These are phyloP conservation scores for Trachymyrmex cornetzi DNA, from an alignment of 1,140 invertebrate species.

Conservation along the genomic window DNA sequence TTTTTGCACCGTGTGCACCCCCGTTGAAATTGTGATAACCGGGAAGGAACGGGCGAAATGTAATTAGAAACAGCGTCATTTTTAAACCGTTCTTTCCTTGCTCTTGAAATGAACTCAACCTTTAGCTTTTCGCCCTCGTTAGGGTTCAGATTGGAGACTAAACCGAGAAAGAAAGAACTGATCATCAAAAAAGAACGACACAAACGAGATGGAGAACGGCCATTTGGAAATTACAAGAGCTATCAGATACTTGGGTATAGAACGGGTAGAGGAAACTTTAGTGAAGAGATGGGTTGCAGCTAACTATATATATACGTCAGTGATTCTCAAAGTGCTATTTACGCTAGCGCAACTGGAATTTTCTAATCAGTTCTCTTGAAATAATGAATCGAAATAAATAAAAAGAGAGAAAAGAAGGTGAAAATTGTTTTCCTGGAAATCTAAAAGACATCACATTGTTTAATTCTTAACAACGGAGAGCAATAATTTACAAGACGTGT, in stretches of 20 bases:
- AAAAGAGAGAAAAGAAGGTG: not conserved
- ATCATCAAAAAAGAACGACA: slow-evolving; percentile 38
- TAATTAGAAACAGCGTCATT: slow-evolving; percentile 74
- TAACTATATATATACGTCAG: slow-evolving; percentile 21
- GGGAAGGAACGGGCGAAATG: slow-evolving; percentile 61
- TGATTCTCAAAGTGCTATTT: slow-evolving; percentile 31
- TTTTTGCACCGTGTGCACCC: not conserved
- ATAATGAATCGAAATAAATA: no score
- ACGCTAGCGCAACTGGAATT: not conserved
- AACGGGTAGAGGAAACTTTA: slow-evolving; percentile 56
- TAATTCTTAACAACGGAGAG: not conserved
- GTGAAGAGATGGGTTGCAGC: slow-evolving; percentile 6
- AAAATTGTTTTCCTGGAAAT: not conserved
- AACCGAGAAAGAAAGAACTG: not conserved
- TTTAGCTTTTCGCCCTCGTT: slow-evolving; percentile 22
- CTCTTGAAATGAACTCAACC: not conserved
- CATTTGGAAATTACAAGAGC: slow-evolving; percentile 63
- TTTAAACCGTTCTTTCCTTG: slow-evolving; percentile 50
- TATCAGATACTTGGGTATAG: slow-evolving; percentile 42
- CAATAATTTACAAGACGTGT: not conserved
- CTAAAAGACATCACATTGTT: not conserved
- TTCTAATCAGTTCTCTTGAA: not conserved
- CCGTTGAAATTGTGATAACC: slow-evolving; percentile 65
- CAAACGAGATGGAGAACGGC: slow-evolving; percentile 45
- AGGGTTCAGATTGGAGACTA: slow-evolving; percentile 2